Base-by-base conservation (phyloP, 1,140 invertebrate genomes). In the Bursaphelenchus mucronatus region DNA sequence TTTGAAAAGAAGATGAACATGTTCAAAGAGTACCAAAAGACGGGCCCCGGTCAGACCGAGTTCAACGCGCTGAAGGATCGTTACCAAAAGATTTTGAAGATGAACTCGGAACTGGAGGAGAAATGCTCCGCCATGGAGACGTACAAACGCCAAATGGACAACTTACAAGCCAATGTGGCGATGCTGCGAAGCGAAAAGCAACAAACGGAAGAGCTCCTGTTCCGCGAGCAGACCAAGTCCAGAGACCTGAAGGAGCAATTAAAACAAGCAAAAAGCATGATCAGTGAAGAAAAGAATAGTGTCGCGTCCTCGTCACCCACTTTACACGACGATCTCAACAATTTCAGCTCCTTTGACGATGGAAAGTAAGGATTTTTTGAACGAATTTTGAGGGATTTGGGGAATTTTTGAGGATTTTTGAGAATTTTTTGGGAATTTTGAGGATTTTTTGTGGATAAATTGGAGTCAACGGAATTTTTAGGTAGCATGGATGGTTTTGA, bases 91-190 rank as follows among this genome's bases (percentile, higher is more conserved):
- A 59, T 40, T 3, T 9, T 59, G 46, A 43, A 30, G 3, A 13
- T 13, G 57, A 59, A 40, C 57, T 17, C 11, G n/a, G 57, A 59
- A 3, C 40, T 40, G 13, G 57, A 59, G 40, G 40, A 59, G 40
- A 13, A 59, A 9, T 30, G 57, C 11, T 11, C 41, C 13, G 11
- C 57, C 19, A n/a, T 59, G 57, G 57, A 59, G 11, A 59, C 40
- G 2, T 59, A 59, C 57, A 30, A 43, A 39, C 41, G 11, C 13
- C 13, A n/a, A 6, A 39, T 59, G 13, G 40, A 30, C 15, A 59
- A 13, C 40, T 9, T n/a, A 1, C 13, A 59, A 50, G 40, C 40
- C 11, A 39, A 59, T n/a, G 17, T 59, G 57, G 57, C 41, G 46
- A 39, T 44, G 40, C 40, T 43, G 57, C 41, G 45, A 50, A 17